phyloP scores from a whole-genome alignment of 2,888 invertebrate species.

The Acheta domesticus region DNA sequence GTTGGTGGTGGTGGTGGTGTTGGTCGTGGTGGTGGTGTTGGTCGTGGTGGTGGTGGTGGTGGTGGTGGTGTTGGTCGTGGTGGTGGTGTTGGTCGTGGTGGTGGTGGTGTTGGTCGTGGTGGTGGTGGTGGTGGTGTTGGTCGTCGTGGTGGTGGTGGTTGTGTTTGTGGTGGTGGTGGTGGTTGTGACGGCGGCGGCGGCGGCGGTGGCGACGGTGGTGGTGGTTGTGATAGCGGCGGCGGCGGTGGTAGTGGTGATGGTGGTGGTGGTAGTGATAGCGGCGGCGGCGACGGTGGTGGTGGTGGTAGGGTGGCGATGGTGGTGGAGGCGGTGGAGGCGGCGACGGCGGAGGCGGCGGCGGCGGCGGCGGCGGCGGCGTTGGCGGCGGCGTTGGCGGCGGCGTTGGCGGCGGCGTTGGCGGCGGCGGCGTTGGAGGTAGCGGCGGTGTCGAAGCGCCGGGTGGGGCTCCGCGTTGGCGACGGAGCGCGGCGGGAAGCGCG shows the following conservation, averaged over 20 bases:
- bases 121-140: background rate
- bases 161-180: background rate
- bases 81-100: too few relatives aligned
- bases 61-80: background rate
- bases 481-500: background rate
- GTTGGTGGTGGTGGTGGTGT: background rate
- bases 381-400: background rate
- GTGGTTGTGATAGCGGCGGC: background rate
- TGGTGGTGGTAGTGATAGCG: background rate
- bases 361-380: too few relatives aligned
- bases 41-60: background rate
- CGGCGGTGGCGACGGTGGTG: background rate
- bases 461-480: background rate
- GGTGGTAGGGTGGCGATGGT: too few relatives aligned
- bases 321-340: background rate
- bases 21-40: background rate
- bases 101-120: background rate
- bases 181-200: background rate
- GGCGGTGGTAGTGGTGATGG: background rate
- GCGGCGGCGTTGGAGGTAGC: background rate
- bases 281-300: background rate
- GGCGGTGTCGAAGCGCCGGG: background rate
- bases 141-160: too few relatives aligned
- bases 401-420: background rate
- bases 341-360: too few relatives aligned